Conservation (phyloP, 2,113 vertebrate species). For the Hyaena hyaena region DNA sequence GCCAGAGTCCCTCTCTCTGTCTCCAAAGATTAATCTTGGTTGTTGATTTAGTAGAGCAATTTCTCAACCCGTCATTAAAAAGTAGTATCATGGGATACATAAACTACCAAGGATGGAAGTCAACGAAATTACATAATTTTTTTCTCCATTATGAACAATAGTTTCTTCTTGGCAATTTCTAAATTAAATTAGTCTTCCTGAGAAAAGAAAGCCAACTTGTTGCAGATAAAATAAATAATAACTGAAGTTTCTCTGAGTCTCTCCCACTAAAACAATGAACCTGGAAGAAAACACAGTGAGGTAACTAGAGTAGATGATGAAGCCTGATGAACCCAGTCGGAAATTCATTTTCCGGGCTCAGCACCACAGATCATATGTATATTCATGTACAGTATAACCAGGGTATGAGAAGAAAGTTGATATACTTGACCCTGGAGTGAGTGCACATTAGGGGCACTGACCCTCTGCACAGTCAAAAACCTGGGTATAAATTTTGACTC, state of each 20-base stretch:
- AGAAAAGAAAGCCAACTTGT: not conserved
- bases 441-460: not conserved
- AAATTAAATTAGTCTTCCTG: not conserved
- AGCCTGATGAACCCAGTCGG: not conserved
- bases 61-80: not conserved
- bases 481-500: not conserved
- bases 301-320: rapidly evolving
- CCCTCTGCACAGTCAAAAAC: not conserved
- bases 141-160: not conserved
- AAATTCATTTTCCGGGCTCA: not conserved
- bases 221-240: not conserved
- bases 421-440: not conserved
- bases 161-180: not conserved
- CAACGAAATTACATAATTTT: not conserved
- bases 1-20: not conserved
- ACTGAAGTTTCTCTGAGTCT: not conserved
- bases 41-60: not conserved
- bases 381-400: not conserved
- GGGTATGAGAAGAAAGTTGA: not conserved
- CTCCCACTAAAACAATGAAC: not conserved
- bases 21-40: not conserved
- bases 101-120: not conserved
- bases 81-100: not conserved
- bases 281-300: not conserved
- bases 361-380: not conserved